Evolutionary conservation across 2,888 invertebrate genomes (phyloP).

Genomic region (Hetaerina titia): DNA sequence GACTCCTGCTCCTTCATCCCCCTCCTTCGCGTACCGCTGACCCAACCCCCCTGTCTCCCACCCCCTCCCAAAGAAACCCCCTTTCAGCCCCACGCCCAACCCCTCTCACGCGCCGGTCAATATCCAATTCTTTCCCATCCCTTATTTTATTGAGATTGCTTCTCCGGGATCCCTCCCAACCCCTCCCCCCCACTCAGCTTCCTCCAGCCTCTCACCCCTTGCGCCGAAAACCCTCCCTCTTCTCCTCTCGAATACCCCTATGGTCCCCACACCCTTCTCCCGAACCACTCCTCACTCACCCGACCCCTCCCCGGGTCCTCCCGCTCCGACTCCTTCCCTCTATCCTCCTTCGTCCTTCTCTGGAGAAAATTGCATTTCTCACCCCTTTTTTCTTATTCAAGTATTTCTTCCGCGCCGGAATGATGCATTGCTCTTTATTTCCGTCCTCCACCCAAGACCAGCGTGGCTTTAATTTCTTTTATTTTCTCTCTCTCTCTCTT

Average conservation of each 20-base stretch:
- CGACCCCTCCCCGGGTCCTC: background rate
- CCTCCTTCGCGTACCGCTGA: background rate
- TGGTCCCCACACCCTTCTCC: background rate
- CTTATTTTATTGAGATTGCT: conserved; percentile 67
- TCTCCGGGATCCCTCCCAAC: conserved; percentile 8
- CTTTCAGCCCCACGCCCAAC: background rate
- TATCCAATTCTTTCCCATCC: conserved; percentile 66
- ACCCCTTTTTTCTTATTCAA: conserved; percentile 30
- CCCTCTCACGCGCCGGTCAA: conserved; percentile 51
- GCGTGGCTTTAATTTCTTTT: background rate
- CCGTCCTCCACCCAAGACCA: background rate
- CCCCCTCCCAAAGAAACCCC: background rate
- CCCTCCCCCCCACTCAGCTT: background rate
- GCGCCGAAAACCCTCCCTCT: background rate
- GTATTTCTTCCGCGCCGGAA: conserved; percentile 18
- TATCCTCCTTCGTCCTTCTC: background rate
- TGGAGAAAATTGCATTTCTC: conserved; percentile 23
- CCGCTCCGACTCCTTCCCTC: background rate
- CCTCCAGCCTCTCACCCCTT: background rate
- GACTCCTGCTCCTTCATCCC: too few species aligned
- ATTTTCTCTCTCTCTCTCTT: background rate
- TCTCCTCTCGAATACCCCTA: background rate
- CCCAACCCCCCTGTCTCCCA: background rate
- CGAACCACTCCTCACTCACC: background rate
- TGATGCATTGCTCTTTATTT: conserved; percentile 35